A percentile compares a stretch with the other conserved stretches of the same genome.
Evolutionary conservation across 2,888 invertebrate species (phyloP).

Genomic region (Pseudoips prasinana): DNA sequence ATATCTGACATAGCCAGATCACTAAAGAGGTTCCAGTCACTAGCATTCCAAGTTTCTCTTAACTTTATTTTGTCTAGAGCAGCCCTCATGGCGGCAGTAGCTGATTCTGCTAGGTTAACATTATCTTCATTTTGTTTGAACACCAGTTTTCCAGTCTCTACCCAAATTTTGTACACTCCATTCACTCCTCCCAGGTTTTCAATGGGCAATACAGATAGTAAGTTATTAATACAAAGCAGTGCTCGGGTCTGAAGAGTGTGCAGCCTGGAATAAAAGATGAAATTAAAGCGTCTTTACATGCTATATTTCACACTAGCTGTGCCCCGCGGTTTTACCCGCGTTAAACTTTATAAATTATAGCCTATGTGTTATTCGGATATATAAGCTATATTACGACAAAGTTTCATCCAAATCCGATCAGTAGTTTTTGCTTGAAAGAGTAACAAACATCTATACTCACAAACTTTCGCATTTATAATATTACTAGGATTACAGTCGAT

Average conservation of each 20-base stretch:
- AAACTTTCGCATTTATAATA: too few species aligned
- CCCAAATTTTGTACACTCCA: slow-evolving; percentile 84
- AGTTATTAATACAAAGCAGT: slow-evolving; percentile 86
- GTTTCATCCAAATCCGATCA: too few species aligned
- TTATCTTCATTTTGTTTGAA: slow-evolving; percentile 79
- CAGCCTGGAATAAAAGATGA: slow-evolving; percentile 58
- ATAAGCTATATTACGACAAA: too few species aligned
- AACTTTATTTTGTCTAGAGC: slow-evolving; percentile 85
- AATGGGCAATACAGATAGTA: slow-evolving; percentile 83
- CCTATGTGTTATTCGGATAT: too few species aligned
- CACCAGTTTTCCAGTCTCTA: slow-evolving; percentile 83
- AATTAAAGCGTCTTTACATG: too few species aligned
- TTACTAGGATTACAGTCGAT: too few species aligned
- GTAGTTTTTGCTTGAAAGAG: too few species aligned
- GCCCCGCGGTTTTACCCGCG: too few species aligned
- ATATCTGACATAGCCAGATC: slow-evolving; percentile 82
- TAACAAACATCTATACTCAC: too few species aligned
- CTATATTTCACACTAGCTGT: too few species aligned
- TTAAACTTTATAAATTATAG: too few species aligned
- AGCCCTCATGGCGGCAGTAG: slow-evolving; percentile 89
- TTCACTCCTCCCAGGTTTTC: slow-evolving; percentile 85
- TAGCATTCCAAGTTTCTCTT: slow-evolving; percentile 52
- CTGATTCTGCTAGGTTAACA: slow-evolving; percentile 83
- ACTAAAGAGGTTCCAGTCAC: slow-evolving; percentile 69
- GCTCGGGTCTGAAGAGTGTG: slow-evolving; percentile 83